Base-by-base conservation (phyloP, 2,888 invertebrate species). In the Pteria penguin region DNA sequence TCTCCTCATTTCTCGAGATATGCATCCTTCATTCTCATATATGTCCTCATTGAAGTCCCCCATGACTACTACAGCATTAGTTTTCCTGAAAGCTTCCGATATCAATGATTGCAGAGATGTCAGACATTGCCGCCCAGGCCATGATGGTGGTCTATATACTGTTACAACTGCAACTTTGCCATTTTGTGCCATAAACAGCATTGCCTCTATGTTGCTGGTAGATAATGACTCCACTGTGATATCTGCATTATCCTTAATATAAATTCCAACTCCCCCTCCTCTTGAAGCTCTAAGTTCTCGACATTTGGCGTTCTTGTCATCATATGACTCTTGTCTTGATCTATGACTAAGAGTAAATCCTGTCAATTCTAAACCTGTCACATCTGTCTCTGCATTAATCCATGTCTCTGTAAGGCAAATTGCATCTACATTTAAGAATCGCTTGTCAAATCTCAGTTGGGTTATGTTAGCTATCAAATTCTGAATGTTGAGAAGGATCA, bases 401-500 rank as follows among this genome's bases (percentile, higher is more conserved):
- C 62, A 62, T 14, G 62, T 62, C n/a, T 62, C 61, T 29, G 61
- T 61, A 4, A 61, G n/a, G 29, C 61, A 61, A 14, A 61, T 4
- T 1, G 31, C 1, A 32, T 62, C 62, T 31, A 32, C 33, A 2
- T 32, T 62, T 18, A 18, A 8, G 31, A 62, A n/a, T 31, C 18
- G 4, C 11, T 3, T 1, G 22, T 61, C 61, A 29, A 22, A 27
- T 61, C 2, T 1, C 5, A 61, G 2, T 2, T 61, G 4, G 4
- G 4, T n/a, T n/a, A n/a, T n/a, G n/a, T n/a, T n/a, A n/a, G n/a
- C n/a, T n/a, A n/a, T n/a, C n/a, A n/a, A n/a, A n/a, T n/a, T n/a
- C n/a, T n/a, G n/a, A n/a, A n/a, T n/a, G n/a, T n/a, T n/a, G n/a
- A n/a, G n/a, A n/a, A n/a, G n/a, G n/a, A n/a, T n/a, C n/a, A n/a